Evolutionary conservation across 2,113 vertebrate species (phyloP).

Genomic region (Lophochroa leadbeateri): DNA sequence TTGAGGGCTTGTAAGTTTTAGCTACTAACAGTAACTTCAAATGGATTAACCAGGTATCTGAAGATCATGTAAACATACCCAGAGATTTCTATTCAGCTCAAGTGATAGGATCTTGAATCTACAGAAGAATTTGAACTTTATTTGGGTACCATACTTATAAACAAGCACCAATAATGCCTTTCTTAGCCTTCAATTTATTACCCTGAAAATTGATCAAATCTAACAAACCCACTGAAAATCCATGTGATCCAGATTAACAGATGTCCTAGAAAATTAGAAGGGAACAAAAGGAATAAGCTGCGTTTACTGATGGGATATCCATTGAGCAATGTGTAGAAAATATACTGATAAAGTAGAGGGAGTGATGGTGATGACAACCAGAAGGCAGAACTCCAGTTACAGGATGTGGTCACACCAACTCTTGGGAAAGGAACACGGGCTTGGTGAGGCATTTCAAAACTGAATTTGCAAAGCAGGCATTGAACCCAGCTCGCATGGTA

Average conservation of each 20-base stretch:
- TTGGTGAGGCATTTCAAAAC: neutral
- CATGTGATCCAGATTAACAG: neutral
- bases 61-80: neutral
- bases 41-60: neutral
- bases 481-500: neutral
- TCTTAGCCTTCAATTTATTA: neutral
- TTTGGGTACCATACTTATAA: neutral
- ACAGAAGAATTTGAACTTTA: neutral
- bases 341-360: neutral
- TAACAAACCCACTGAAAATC: neutral
- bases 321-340: too few species aligned
- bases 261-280: neutral
- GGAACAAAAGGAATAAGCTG: neutral
- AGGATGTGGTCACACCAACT: neutral
- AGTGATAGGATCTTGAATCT: neutral
- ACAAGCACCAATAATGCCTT: neutral
- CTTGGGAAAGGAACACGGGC: neutral
- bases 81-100: neutral
- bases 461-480: neutral
- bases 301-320: neutral
- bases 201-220: neutral
- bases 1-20: neutral
- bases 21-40: neutral
- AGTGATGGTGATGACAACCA: neutral
- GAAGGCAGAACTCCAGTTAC: neutral